Evolutionary conservation across 2,888 invertebrate genomes (phyloP), one percentile per base, ranked within the genome.

Genomic region (Caradrina kadenii): DNA sequence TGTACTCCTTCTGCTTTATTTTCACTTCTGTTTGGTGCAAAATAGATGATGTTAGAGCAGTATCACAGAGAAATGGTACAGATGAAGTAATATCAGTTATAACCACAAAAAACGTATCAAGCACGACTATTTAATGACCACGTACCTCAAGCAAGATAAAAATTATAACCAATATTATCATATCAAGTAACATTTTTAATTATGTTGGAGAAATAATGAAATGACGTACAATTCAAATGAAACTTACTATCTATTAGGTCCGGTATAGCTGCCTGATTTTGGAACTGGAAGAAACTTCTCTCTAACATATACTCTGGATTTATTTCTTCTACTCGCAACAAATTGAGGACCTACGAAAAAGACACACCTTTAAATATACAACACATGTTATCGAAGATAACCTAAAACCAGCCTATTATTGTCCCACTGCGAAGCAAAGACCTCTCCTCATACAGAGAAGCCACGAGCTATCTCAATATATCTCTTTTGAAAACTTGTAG

Each of bases 221-320:
- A 35, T 7, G n/a, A 7, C 22, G 17, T 15, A 11, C 13, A 45
- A 50, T 8, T 55, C 48, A 63, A 65, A 50, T n/a, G 8, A 22
- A 64, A 96, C 97, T 96, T 94, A 98, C 99, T 97, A 79, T 98
- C 97, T 87, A 98, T 97, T 17, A 99, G 96, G 54, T 97, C 97
- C 0, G 99, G 99, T 87, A 99, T 98, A 19, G 98, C 97, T 0
- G 99, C 97, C 94, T 99, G 99, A 95, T 99, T 99, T 96, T 99
- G 99, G 90, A 99, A 99, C 93, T 99, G 99, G 93, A 98, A 99
- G 95, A 99, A 99, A 84, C 99, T 99, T 76, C 99, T 96, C 89
- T 99, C 99, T 89, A 99, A 96, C 99, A 99, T 99, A 90, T 99
- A 99, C 92, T 99, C 99, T 0, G 99, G 99, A 95, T 99, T 99